Conservation (phyloP, 1,140 invertebrate genomes). For the Pinna nobilis region DNA sequence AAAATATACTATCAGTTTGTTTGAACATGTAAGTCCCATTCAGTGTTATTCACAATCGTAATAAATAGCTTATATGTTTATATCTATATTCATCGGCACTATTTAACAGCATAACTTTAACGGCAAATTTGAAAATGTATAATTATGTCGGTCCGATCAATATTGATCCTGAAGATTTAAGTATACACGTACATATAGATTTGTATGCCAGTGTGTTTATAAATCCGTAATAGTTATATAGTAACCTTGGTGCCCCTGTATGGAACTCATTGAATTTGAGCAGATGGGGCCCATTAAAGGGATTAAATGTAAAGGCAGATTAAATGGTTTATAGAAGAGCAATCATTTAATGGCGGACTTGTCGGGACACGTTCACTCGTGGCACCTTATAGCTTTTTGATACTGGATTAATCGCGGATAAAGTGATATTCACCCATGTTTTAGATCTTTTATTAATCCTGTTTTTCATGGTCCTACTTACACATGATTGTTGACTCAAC, state of each 20-base stretch:
- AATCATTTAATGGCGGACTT: background rate
- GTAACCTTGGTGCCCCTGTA: conserved; percentile 19
- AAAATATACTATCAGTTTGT: too few species aligned
- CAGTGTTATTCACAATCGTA: background rate
- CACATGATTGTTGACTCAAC: too few species aligned
- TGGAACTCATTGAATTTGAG: conserved; percentile 2
- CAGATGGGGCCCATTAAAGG: conserved; percentile 8
- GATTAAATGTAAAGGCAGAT: background rate
- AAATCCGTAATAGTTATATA: conserved; percentile 8
- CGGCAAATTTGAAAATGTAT: background rate
- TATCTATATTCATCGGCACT: background rate
- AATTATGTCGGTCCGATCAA: background rate
- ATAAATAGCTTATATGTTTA: background rate
- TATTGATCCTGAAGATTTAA: background rate
- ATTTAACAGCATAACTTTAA: conserved; percentile 1
- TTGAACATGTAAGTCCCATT: too few species aligned
- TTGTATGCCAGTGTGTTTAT: too few species aligned
- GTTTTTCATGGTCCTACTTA: too few species aligned
- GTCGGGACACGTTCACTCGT: too few species aligned
- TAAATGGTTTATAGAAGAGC: background rate
- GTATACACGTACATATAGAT: too few species aligned
- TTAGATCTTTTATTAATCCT: background rate
- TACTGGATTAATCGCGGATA: background rate
- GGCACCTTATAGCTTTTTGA: too few species aligned
- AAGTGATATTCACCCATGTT: background rate